phyloP scores from a whole-genome alignment of 2,113 vertebrate species.

The Diglossa brunneiventris region DNA sequence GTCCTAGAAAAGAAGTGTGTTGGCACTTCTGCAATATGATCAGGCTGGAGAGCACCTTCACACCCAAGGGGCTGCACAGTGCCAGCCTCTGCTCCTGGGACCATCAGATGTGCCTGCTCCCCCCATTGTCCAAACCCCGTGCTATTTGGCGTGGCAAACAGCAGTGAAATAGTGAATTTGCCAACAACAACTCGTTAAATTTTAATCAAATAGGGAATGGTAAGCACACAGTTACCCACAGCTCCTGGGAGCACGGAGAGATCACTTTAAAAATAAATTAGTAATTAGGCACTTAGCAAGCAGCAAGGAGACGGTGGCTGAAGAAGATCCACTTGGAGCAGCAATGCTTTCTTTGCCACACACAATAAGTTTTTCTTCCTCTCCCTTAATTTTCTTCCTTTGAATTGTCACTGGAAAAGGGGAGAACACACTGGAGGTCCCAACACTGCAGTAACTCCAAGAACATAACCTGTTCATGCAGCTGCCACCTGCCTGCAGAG shows the following conservation, averaged over 20 bases:
- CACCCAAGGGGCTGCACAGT: not conserved
- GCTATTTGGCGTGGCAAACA: not conserved
- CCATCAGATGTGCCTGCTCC: rapidly evolving
- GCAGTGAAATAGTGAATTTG: constrained; percentile 54
- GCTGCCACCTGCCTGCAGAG: not conserved
- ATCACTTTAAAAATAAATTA: constrained; percentile 70
- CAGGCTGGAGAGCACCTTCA: not conserved
- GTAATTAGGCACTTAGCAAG: constrained; percentile 46
- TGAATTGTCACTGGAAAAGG: not conserved
- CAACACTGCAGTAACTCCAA: not conserved
- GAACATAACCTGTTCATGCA: not conserved
- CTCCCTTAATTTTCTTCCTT: not conserved
- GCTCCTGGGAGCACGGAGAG: constrained; percentile 43
- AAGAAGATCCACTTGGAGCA: constrained; percentile 30
- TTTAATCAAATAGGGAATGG: constrained; percentile 69
- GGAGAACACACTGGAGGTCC: not conserved
- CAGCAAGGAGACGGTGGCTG: constrained; percentile 19
- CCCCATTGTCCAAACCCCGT: not conserved
- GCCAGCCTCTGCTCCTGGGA: not conserved
- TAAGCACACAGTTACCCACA: constrained; percentile 45
- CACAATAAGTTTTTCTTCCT: not conserved
- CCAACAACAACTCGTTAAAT: constrained; percentile 71
- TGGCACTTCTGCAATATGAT: not conserved
- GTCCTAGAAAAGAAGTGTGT: not conserved
- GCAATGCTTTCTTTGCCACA: not conserved